Base-by-base conservation (phyloP, 2,797 vertebrate genomes). In the Enteromius unitaeniatus region DNA sequence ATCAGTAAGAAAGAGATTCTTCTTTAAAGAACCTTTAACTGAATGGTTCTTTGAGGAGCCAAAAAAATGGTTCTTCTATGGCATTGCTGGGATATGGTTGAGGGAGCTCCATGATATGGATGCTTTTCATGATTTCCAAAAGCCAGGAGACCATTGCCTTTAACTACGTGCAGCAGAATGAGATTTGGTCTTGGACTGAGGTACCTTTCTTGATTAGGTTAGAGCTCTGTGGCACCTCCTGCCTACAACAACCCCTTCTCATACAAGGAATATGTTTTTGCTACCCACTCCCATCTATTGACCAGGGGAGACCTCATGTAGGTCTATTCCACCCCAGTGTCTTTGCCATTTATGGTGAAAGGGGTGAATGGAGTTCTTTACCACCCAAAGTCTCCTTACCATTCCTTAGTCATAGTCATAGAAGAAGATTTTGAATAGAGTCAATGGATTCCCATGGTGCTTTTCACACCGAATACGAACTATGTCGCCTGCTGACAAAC, bases 391-490 rank as follows among this genome's bases (percentile, higher is more conserved):
- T 31, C 3, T 45, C 5, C 17, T 31, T 15, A 45, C 40, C 40
- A 37, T 58, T 75, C 19, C 31, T 75, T 51, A 73, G 47, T 21
- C 26, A 19, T 11, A 55, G 72, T 13, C 49, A 53, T 47, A 37
- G 9, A 37, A 14, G 72, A 74, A 76, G 14, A 40, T 76, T 76
- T 76, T 76, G 34, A 76, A 76, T 76, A 58, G 49, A n/a, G n/a
- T 28, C 28, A 70, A 47, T 70, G 14, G 53, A 26, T 9, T 37
- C 55, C 14, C 37, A 60, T 60, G 34, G 53, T 60, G 74, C 53
- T 42, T 26, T 76, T 60, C n/a, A 76, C 51, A 58, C 4, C 1
- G 1, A 15, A 60, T 60, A 21, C 2, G 6, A 74, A 14, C 28
- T 23, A 23, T 76, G 17, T 76, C 13, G 0, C 73, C 28, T 1